A percentile compares a stretch with the other conserved stretches of the same genome.
phyloP scores from a whole-genome alignment of 2,113 vertebrate species.

The Colaptes auratus region DNA sequence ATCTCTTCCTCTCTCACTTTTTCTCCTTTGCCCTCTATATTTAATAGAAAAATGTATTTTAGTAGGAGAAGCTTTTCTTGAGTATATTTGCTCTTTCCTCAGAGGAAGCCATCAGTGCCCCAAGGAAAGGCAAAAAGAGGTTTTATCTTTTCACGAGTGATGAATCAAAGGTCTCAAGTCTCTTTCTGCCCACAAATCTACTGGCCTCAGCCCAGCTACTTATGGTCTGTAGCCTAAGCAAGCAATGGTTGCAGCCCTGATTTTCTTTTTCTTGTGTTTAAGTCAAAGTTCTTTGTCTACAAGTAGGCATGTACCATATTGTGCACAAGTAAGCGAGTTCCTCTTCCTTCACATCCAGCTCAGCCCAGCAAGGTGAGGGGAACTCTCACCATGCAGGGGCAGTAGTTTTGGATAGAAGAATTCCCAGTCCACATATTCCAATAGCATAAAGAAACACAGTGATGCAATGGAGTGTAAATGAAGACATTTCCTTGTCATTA shows the following conservation, averaged over 20 bases:
- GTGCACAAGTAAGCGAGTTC: not conserved
- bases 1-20: conserved; percentile 26
- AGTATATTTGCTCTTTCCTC: conserved; percentile 34
- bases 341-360: not conserved
- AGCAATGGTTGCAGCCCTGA: not conserved
- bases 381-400: not conserved
- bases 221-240: not conserved
- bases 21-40: conserved; percentile 36
- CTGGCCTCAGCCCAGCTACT: not conserved
- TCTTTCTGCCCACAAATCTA: not conserved
- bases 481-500: not conserved
- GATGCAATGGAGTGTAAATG: not conserved
- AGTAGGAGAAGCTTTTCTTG: conserved; percentile 32
- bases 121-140: not conserved
- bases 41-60: conserved; percentile 59
- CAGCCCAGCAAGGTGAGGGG: not conserved
- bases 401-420: not conserved
- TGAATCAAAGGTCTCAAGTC: not conserved
- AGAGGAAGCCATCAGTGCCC: not conserved
- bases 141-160: not conserved
- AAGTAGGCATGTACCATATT: not conserved
- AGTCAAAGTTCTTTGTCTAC: not conserved
- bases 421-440: not conserved
- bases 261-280: not conserved
- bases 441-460: not conserved